Conservation (phyloP, 2,113 vertebrate genomes). For the Plecotus auritus region DNA sequence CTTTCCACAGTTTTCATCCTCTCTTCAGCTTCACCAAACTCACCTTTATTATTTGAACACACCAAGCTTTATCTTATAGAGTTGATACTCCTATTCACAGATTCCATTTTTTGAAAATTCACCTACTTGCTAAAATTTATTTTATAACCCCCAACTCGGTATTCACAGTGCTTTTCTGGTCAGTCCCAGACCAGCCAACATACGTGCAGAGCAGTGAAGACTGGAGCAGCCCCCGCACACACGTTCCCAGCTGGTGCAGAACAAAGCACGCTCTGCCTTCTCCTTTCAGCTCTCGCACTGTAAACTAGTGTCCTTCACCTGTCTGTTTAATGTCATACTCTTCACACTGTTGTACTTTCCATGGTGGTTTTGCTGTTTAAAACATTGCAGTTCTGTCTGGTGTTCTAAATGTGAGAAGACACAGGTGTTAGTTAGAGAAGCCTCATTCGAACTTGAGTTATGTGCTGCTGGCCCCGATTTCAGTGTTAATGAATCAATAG, state of each 20-base stretch:
- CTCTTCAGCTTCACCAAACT: background rate
- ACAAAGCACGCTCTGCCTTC: background rate
- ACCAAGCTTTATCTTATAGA: background rate
- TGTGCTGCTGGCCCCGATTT: background rate
- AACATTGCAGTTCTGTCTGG: background rate
- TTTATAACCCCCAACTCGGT: background rate
- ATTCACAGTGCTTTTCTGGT: background rate
- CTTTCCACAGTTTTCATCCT: background rate
- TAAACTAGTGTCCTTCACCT: background rate
- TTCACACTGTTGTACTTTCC: background rate
- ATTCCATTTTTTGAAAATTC: background rate
- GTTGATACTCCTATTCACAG: background rate
- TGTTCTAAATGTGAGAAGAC: background rate
- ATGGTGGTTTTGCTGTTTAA: background rate
- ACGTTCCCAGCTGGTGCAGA: background rate
- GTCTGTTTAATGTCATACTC: background rate
- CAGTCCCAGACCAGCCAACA: background rate
- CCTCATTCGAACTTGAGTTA: background rate
- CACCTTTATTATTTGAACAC: slow-evolving; percentile 1
- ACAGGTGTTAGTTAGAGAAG: background rate
- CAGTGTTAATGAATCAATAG: background rate
- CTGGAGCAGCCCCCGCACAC: background rate
- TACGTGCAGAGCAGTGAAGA: background rate
- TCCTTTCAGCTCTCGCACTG: background rate
- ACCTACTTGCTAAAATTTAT: background rate